Percentiles rank a stretch among this genome's conserved stretches.
phyloP scores from a whole-genome alignment of 2,113 vertebrate species.

The Raja brachyura region DNA sequence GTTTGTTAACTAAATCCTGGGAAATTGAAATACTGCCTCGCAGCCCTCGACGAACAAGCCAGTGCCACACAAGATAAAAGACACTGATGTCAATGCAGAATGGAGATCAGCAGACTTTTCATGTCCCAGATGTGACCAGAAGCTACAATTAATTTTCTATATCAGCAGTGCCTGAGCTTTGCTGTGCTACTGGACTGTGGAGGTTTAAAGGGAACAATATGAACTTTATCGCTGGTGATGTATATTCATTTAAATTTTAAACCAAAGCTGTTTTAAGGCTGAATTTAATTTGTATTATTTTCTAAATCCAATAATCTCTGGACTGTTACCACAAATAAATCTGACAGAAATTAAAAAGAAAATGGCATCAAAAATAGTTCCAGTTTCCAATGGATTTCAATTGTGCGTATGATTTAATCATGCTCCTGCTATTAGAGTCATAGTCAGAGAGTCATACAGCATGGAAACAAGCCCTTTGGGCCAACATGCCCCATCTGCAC shows the following conservation, averaged over 20 bases:
- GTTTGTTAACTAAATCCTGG: not conserved
- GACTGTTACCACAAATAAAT: not conserved
- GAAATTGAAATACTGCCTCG: not conserved
- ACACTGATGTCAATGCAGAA: not conserved
- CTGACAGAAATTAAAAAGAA: not conserved
- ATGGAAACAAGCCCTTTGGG: too few relatives aligned
- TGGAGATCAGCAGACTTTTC: not conserved
- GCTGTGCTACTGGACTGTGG: not conserved
- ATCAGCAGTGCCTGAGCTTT: not conserved
- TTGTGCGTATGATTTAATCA: too few relatives aligned
- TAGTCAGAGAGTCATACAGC: too few relatives aligned
- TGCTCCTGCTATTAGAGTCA: too few relatives aligned
- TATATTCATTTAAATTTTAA: not conserved
- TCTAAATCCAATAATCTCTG: not conserved
- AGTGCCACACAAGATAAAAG: not conserved
- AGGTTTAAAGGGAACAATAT: not conserved
- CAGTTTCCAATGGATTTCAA: not conserved
- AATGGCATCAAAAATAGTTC: not conserved
- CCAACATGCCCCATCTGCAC: too few relatives aligned
- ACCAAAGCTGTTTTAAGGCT: too few relatives aligned
- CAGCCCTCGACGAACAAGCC: not conserved
- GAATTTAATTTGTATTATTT: not conserved
- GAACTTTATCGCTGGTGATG: not conserved
- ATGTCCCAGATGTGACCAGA: not conserved
- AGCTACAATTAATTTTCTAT: constrained; percentile 15